A percentile compares a stretch with the other conserved stretches of the same genome.
phyloP scores from a whole-genome alignment of 2,113 vertebrate genomes.

The Gymnogyps californianus region DNA sequence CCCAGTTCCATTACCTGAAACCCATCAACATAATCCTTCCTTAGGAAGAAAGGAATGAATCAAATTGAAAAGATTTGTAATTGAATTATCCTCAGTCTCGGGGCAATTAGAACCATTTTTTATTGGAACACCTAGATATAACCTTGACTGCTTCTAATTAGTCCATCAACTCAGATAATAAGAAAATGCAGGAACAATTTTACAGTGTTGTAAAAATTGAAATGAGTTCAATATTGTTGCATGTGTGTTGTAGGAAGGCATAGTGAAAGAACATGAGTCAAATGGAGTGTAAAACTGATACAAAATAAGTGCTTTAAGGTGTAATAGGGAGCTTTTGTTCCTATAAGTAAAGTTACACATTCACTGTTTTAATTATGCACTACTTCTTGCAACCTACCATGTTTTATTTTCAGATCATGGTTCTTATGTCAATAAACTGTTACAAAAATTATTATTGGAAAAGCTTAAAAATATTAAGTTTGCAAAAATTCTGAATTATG shows the following conservation, averaged over 20 bases:
- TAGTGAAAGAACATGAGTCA: background rate
- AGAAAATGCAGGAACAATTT: constrained; percentile 61
- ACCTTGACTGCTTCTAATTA: constrained; percentile 74
- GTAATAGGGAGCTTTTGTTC: background rate
- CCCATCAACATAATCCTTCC: constrained; percentile 80
- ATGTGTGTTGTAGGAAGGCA: background rate
- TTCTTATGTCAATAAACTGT: background rate
- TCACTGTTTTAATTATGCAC: background rate
- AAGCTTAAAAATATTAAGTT: background rate
- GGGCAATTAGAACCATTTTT: constrained; percentile 81
- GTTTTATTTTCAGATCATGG: background rate
- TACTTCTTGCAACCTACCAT: background rate
- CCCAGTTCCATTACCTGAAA: constrained; percentile 84
- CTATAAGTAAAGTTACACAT: background rate
- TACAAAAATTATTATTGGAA: background rate
- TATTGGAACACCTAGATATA: constrained; percentile 71
- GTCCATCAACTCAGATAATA: constrained; percentile 67
- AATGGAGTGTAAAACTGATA: background rate
- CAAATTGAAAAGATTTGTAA: constrained; percentile 80
- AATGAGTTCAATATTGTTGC: constrained; percentile 51
- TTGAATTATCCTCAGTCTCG: constrained; percentile 82
- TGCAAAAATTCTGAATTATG: background rate
- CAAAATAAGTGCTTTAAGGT: background rate
- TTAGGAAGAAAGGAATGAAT: constrained; percentile 77
- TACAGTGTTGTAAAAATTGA: constrained; percentile 63